A percentile compares a stretch with the other conserved stretches of the same genome.
Conservation (phyloP, 2,888 invertebrate species). For the Acleris literana region DNA sequence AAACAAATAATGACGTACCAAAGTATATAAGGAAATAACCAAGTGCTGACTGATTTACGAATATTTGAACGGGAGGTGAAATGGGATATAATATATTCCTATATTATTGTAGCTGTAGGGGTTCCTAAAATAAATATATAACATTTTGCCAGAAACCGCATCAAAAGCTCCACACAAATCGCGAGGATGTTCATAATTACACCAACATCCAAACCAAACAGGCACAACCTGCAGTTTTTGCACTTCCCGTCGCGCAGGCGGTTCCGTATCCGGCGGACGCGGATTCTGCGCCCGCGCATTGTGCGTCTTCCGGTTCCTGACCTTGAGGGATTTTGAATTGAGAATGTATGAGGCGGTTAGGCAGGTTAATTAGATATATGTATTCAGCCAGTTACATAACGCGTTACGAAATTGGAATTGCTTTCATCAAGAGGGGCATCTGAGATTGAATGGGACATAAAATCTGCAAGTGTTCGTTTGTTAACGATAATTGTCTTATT, state of each 20-base stretch:
- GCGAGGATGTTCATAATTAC: conserved; percentile 19
- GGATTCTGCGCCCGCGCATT: conserved; percentile 64
- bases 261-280: conserved; percentile 76
- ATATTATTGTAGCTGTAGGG: too few relatives aligned
- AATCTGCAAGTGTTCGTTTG: too few relatives aligned
- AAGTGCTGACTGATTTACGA: too few relatives aligned
- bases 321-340: conserved; percentile 53
- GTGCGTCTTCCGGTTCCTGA: conserved; percentile 56
- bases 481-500: too few relatives aligned
- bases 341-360: conserved; percentile 41
- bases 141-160: background rate
- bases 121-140: background rate
- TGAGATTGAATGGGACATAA: too few relatives aligned
- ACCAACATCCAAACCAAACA: conserved; percentile 11
- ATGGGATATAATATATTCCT: too few relatives aligned
- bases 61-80: too few relatives aligned
- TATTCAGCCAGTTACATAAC: too few relatives aligned
- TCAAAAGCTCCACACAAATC: background rate
- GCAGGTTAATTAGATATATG: conserved; percentile 9
- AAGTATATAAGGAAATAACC: too few relatives aligned
- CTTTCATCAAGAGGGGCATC: too few relatives aligned
- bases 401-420: too few relatives aligned
- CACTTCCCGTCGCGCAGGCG: conserved; percentile 65
- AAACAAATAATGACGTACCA: too few relatives aligned
- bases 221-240: conserved; percentile 65